Evolutionary conservation across 2,113 vertebrate species (phyloP).

Genomic region (Ramphastos sulfuratus): DNA sequence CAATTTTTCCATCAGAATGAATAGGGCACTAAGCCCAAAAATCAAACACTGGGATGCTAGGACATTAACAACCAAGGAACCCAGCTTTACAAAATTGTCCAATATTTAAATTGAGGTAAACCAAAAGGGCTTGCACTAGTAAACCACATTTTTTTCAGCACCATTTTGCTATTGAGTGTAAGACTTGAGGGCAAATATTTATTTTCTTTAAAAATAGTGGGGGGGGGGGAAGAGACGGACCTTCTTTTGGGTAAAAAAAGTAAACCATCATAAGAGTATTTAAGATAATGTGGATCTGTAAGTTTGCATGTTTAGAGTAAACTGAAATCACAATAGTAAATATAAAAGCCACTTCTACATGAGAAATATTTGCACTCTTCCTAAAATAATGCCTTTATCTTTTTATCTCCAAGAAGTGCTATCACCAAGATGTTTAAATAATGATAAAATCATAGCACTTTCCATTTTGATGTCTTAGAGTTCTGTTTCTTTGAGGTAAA

Average conservation of each 20-base stretch:
- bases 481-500: constrained; percentile 11
- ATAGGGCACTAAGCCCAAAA: neutral
- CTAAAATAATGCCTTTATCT: neutral
- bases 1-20: neutral
- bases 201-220: neutral
- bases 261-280: neutral
- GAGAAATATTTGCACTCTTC: neutral
- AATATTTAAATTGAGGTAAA: neutral
- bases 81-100: neutral
- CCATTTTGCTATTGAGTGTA: rapidly evolving
- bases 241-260: neutral
- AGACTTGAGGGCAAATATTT: neutral
- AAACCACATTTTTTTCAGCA: neutral
- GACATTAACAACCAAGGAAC: neutral
- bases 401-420: neutral
- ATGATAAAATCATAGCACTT: neutral
- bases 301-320: neutral
- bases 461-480: neutral
- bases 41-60: neutral
- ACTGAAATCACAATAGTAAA: neutral
- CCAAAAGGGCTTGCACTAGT: neutral
- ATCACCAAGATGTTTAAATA: neutral
- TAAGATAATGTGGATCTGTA: neutral
- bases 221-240: neutral
- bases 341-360: neutral